Conservation (phyloP, 2,113 vertebrate species). For the Chelonoidis abingdonii region DNA sequence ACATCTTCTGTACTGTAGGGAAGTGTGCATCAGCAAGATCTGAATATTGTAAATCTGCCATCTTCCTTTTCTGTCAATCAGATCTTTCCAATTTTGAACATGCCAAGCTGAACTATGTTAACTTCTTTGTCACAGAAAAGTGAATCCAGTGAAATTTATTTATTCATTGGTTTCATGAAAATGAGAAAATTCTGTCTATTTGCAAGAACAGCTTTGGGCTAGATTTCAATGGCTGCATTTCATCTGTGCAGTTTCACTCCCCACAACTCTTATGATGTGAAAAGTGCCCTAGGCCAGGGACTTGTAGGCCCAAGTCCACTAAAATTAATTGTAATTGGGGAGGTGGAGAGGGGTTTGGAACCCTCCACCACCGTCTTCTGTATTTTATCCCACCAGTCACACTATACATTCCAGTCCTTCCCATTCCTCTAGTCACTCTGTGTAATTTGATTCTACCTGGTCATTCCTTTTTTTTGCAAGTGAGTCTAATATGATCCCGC, state of each 20-base stretch:
- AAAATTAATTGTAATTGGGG: slow-evolving; percentile 71
- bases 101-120: slow-evolving; percentile 74
- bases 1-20: slow-evolving; percentile 53
- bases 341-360: neutral
- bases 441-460: slow-evolving; percentile 40
- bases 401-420: slow-evolving; percentile 47
- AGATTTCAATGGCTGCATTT: slow-evolving; percentile 74
- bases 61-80: slow-evolving; percentile 74
- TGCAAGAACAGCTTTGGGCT: slow-evolving; percentile 76
- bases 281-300: slow-evolving; percentile 74
- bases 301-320: slow-evolving; percentile 72
- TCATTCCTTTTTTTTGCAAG: slow-evolving; percentile 28
- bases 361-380: neutral
- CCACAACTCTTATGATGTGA: slow-evolving; percentile 75
- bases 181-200: slow-evolving; percentile 76
- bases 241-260: slow-evolving; percentile 72
- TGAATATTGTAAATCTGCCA: slow-evolving; percentile 74
- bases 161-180: slow-evolving; percentile 75
- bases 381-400: slow-evolving; percentile 55
- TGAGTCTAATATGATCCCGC: slow-evolving; percentile 52
- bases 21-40: slow-evolving; percentile 65
- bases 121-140: slow-evolving; percentile 75
- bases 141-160: slow-evolving; percentile 72
- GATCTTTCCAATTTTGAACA: slow-evolving; percentile 73
- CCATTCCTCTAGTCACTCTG: slow-evolving; percentile 56